phyloP scores from a whole-genome alignment of 2,113 vertebrate species.

The Pholis gunnellus region DNA sequence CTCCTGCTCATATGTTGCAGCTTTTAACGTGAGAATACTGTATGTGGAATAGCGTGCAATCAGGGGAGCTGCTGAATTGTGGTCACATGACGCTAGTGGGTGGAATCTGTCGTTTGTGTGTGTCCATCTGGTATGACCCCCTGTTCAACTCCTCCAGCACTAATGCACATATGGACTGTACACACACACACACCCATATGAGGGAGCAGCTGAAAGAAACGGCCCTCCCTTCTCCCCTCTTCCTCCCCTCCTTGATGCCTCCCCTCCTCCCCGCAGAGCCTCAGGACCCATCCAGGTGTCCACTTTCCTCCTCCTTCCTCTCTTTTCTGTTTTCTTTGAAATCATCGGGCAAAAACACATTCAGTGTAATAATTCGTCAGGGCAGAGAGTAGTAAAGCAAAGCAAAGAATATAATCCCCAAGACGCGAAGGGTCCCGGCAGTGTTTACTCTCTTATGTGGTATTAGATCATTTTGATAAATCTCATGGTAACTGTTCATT shows the following conservation, averaged over 20 bases:
- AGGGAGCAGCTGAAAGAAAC: conserved; percentile 80
- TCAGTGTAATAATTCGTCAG: not conserved
- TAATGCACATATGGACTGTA: conserved; percentile 75
- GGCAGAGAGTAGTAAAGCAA: not conserved
- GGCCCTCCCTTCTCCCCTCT: conserved; percentile 56
- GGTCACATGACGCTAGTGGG: conserved; percentile 71
- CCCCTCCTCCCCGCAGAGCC: conserved; percentile 66
- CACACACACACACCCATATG: conserved; percentile 52
- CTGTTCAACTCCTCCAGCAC: conserved; percentile 80
- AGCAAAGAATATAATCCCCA: not conserved
- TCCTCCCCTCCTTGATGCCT: conserved; percentile 41
- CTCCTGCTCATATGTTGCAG: conserved; percentile 25
- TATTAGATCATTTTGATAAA: not conserved
- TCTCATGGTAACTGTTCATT: not conserved
- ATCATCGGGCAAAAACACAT: conserved; percentile 16
- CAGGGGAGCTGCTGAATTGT: conserved; percentile 48
- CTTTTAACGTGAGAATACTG: conserved; percentile 47
- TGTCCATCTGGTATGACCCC: conserved; percentile 80
- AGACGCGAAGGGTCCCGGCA: not conserved
- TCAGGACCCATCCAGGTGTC: conserved; percentile 80
- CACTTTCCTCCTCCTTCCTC: conserved; percentile 47
- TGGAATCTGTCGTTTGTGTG: conserved; percentile 69
- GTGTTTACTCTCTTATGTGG: not conserved
- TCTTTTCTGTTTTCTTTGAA: conserved; percentile 25
- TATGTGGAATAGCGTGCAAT: conserved; percentile 12